These are phyloP conservation scores for Intellagama lesueurii DNA, from an alignment of 2,797 vertebrate genomes.

Conservation along the genomic window DNA sequence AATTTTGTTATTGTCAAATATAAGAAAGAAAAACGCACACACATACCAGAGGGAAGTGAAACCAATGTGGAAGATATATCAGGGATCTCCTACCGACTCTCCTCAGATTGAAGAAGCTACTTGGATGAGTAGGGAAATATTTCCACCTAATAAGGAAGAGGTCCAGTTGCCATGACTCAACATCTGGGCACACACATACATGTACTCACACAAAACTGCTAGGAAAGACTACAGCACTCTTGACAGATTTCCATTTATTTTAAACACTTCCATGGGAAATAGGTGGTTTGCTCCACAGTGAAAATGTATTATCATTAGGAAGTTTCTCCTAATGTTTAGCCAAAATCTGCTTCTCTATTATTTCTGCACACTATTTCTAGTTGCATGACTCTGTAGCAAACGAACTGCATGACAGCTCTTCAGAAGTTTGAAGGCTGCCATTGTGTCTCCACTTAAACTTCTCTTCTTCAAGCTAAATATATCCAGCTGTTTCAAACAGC, in stretches of 20 bases:
- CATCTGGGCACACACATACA: too few species aligned
- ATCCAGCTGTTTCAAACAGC: not conserved
- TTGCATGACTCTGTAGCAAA: not conserved
- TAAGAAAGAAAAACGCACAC: too few species aligned
- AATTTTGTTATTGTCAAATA: too few species aligned
- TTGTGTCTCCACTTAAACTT: not conserved
- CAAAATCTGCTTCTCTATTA: not conserved
- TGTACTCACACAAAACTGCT: too few species aligned
- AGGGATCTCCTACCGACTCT: too few species aligned
- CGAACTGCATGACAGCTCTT: not conserved
- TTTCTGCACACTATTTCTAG: not conserved
- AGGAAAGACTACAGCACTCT: not conserved
- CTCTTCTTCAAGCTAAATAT: not conserved
- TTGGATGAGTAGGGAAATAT: too few species aligned
- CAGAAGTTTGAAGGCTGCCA: not conserved
- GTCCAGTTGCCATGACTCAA: too few species aligned
- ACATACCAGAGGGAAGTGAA: too few species aligned
- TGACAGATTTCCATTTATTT: not conserved
- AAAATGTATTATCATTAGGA: not conserved
- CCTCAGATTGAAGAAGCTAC: too few species aligned
- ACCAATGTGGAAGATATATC: too few species aligned
- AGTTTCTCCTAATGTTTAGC: not conserved
- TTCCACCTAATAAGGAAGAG: too few species aligned
- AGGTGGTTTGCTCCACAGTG: not conserved
- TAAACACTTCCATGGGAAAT: too few species aligned